Base-by-base conservation (phyloP, 2,888 invertebrate species). In the Scaeva pyrastri region DNA sequence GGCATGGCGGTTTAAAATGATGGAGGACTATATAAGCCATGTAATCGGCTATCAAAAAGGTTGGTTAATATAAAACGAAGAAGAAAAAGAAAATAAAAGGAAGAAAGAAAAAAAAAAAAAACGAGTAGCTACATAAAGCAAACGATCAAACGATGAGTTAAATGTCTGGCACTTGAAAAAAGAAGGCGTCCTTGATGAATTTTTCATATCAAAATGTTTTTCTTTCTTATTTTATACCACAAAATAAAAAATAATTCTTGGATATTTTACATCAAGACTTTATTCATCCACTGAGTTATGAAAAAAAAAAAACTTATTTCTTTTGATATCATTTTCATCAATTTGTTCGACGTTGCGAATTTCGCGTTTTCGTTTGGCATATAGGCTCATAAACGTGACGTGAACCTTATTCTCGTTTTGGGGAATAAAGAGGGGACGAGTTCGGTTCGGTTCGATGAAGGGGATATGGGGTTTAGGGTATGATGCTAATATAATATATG, bases 111-210 rank as follows among this genome's bases (percentile, higher is more conserved):
- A 14, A 1, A 21, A 23, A 2, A 56, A 56, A 31, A 55, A 26
- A 26, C 1, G 8, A 31, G 31, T 31, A 31, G 31, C 31, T 31
- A 31, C 7, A 26, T 43, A 11, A 45, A 45, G 64, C 0, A 48
- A 52, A 52, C 36, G 52, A 68, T 52, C 68, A 55, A 36, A 52
- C 12, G 60, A 55, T 52, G 58, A 50, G 39, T 41, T 26, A n/a
- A 50, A 79, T 58, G 48, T 62, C 45, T 78, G 62, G 45, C 64
- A 73, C 72, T 73, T 73, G 66, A 72, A 72, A 73, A 56, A 73
- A 56, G 66, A 66, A 68, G 39, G 50, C 36, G 55, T 66, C 72
- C 72, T 78, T 72, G 64, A 78, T 72, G 72, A 45, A 48, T 78
- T 78, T 66, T 60, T 72, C 48, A 72, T 16, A 45, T 43, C 45